phyloP scores from a whole-genome alignment of 2,888 invertebrate genomes.

The Geophilus truncorum region DNA sequence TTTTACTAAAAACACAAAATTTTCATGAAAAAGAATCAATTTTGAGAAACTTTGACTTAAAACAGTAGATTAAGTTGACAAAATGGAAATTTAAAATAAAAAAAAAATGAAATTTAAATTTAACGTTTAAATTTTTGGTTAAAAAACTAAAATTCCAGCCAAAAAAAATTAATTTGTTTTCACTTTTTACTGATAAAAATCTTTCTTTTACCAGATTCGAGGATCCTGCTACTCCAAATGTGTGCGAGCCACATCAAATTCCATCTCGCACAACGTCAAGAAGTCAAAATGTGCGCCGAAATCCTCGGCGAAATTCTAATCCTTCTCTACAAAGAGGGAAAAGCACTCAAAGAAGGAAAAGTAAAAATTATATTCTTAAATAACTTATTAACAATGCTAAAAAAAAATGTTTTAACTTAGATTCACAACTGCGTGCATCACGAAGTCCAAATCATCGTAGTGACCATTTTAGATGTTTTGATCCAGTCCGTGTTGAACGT shows the following conservation, averaged over 20 bases:
- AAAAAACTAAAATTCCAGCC: no score
- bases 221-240: slow-evolving; percentile 73
- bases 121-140: neutral
- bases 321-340: slow-evolving; percentile 54
- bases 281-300: slow-evolving; percentile 74
- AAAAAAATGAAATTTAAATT: neutral
- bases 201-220: slow-evolving; percentile 61
- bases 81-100: neutral
- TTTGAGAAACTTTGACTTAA: no score
- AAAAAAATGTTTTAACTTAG: slow-evolving; percentile 37
- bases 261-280: slow-evolving; percentile 74
- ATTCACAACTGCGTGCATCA: slow-evolving; percentile 63
- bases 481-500: slow-evolving; percentile 78
- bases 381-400: neutral
- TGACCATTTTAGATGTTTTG: slow-evolving; percentile 73
- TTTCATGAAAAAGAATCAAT: no score
- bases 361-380: no score
- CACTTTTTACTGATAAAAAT: no score
- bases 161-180: no score
- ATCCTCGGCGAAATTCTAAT: slow-evolving; percentile 79
- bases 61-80: no score
- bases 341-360: slow-evolving; percentile 44
- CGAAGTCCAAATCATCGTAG: slow-evolving; percentile 75
- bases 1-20: no score
- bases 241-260: slow-evolving; percentile 79